Conservation (phyloP, 2,113 vertebrate species). For the Antechinus flavipes region DNA sequence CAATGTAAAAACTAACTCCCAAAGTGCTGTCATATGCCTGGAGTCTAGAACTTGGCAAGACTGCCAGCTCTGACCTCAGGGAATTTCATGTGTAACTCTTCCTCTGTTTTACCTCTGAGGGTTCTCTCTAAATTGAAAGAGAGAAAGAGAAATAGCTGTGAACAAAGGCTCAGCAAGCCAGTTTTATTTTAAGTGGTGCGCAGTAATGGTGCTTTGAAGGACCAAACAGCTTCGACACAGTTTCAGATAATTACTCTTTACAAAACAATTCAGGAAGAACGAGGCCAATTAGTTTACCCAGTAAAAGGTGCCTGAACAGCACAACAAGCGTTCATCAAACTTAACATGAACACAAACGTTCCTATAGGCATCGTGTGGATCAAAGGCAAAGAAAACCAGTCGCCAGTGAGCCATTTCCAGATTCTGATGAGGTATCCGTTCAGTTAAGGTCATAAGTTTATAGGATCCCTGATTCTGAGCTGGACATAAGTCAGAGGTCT, state of each 20-base stretch:
- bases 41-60: constrained; percentile 81
- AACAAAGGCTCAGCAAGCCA: constrained; percentile 76
- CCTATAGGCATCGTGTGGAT: constrained; percentile 50
- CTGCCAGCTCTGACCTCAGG: constrained; percentile 83
- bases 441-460: neutral
- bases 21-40: constrained; percentile 76
- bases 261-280: constrained; percentile 76
- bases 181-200: constrained; percentile 79
- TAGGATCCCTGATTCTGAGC: neutral
- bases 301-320: constrained; percentile 71
- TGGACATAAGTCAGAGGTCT: neutral
- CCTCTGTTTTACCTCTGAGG: constrained; percentile 78
- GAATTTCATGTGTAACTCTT: constrained; percentile 80
- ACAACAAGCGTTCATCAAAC: constrained; percentile 73
- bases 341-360: constrained; percentile 61
- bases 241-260: constrained; percentile 81
- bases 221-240: constrained; percentile 74
- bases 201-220: constrained; percentile 71
- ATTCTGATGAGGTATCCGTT: neutral
- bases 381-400: constrained; percentile 59
- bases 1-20: constrained; percentile 68
- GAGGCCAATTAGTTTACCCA: constrained; percentile 81
- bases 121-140: constrained; percentile 81
- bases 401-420: neutral
- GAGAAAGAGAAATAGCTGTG: constrained; percentile 64